Evolutionary conservation across 2,888 invertebrate species (phyloP), one percentile per base, ranked within the genome.

Genomic region (Cheiracanthium punctorium): DNA sequence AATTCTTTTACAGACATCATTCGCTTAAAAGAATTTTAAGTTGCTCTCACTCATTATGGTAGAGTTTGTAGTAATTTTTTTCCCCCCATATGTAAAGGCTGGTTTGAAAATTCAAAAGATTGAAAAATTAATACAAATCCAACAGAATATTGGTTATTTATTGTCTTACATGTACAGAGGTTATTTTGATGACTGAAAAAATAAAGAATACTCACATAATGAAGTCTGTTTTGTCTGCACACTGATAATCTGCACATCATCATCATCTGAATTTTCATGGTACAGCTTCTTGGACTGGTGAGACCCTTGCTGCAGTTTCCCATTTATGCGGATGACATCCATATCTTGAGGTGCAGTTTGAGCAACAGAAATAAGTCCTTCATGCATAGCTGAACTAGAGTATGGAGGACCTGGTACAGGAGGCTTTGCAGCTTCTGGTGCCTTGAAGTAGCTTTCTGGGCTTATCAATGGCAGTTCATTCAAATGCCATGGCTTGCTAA

Each of bases 161-260:
- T 37, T 37, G 37, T 10, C 10, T 64, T 64, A 28, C 0, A 20
- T 24, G 28, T 20, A 7, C 4, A 1, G 14, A 17, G 1, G 1
- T 48, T 48, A 17, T 1, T 1, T 14, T 52, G 20, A 52, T 52
- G 20, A 52, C n/a, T n/a, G 37, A 20, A n/a, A 20, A 14, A 69
- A 48, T 48, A n/a, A n/a, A n/a, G n/a, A n/a, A 17, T 79, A 79
- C 77, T 77, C 30, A 84, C 82, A 76, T 2, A 75, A 32, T 58
- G 69, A 17, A 24, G 33, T 20, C 24, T 65, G 48, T 12, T 85
- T 85, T 5, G 48, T 85, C 48, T 85, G 84, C 29, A 85, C 64
- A 32, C 84, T 74, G 30, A 85, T 85, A 14, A 85, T 85, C 37
- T 85, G 84, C 20, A 85, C 84, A 28, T 85, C 84, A 69, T 85